Evolutionary conservation across 2,888 invertebrate genomes (phyloP).

Genomic region (Busseola fusca): DNA sequence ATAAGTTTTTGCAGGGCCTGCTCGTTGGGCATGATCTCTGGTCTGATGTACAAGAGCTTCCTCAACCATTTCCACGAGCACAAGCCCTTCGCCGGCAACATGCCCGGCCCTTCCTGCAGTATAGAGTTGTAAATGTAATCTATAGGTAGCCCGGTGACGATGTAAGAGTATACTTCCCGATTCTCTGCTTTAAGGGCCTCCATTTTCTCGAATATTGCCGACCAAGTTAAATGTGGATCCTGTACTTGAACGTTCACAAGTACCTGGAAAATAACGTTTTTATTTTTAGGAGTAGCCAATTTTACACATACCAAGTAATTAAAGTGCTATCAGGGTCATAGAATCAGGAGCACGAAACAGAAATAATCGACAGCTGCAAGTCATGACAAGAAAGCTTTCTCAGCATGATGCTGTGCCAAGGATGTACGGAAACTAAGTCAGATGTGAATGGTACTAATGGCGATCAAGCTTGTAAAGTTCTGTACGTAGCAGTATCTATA

Average conservation of each 20-base stretch:
- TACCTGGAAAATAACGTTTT: conserved; percentile 67
- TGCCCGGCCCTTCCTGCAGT: conserved; percentile 65
- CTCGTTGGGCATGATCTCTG: conserved; percentile 62
- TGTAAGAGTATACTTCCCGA: conserved; percentile 77
- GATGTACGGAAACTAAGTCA: not conserved
- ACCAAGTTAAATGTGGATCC: conserved; percentile 73
- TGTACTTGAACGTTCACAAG: conserved; percentile 80
- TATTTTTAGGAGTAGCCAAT: not conserved
- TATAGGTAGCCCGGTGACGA: conserved; percentile 77
- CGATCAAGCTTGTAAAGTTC: not conserved
- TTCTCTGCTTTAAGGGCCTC: conserved; percentile 72
- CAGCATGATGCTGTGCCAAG: too few relatives aligned
- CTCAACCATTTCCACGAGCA: conserved; percentile 60
- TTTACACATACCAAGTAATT: not conserved
- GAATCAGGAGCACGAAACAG: too few relatives aligned
- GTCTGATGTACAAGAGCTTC: conserved; percentile 57
- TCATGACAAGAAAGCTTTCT: too few relatives aligned
- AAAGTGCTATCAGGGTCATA: too few relatives aligned
- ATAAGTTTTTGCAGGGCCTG: conserved; percentile 60
- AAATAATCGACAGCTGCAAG: too few relatives aligned
- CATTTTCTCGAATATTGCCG: conserved; percentile 76
- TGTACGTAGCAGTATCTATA: not conserved
- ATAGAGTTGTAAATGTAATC: conserved; percentile 81
- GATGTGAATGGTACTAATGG: not conserved
- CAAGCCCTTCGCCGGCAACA: conserved; percentile 56